These are phyloP conservation scores for Drosophila carrolli DNA, from an alignment of 1,140 invertebrate species.

Conservation along the genomic window DNA sequence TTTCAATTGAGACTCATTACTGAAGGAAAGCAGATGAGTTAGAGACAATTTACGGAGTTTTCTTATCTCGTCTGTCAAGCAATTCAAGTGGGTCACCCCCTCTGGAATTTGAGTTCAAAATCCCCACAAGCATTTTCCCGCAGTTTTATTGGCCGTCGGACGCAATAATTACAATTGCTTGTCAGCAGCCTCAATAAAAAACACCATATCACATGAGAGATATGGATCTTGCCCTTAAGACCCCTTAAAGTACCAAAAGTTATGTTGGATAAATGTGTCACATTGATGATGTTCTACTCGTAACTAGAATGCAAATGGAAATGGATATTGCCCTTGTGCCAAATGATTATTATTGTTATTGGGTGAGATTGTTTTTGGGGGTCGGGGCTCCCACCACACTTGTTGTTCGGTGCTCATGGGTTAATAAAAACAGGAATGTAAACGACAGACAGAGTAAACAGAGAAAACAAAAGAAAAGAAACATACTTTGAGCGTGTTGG, in stretches of 20 bases:
- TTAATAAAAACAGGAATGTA: constrained; percentile 39
- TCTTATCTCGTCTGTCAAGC: constrained; percentile 25
- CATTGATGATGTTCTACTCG: constrained; percentile 39
- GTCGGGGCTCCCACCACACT: constrained; percentile 15
- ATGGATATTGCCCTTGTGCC: constrained; percentile 33
- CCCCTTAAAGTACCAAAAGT: constrained; percentile 27
- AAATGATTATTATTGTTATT: constrained; percentile 58
- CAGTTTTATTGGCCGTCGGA: constrained; percentile 36
- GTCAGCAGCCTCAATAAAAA: constrained; percentile 46
- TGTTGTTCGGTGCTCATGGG: constrained; percentile 48
- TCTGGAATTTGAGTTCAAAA: constrained; percentile 32
- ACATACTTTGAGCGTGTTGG: constrained; percentile 79
- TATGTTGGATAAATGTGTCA: constrained; percentile 44
- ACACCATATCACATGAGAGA: constrained; percentile 16
- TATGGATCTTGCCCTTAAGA: constrained; percentile 11
- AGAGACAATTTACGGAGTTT: constrained; percentile 7
- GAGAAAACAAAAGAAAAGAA: constrained; percentile 47
- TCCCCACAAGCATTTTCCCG: constrained; percentile 21
- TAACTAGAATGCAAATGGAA: constrained; percentile 36
- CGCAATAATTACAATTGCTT: constrained; percentile 46
- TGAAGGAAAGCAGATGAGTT: constrained; percentile 6
- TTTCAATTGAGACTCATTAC: constrained; percentile 27
- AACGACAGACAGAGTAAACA: constrained; percentile 36
- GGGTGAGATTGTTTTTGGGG: constrained; percentile 23
- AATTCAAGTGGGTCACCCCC: constrained; percentile 34